Conservation (phyloP, 2,888 invertebrate species). For the Uropetala carovei region DNA sequence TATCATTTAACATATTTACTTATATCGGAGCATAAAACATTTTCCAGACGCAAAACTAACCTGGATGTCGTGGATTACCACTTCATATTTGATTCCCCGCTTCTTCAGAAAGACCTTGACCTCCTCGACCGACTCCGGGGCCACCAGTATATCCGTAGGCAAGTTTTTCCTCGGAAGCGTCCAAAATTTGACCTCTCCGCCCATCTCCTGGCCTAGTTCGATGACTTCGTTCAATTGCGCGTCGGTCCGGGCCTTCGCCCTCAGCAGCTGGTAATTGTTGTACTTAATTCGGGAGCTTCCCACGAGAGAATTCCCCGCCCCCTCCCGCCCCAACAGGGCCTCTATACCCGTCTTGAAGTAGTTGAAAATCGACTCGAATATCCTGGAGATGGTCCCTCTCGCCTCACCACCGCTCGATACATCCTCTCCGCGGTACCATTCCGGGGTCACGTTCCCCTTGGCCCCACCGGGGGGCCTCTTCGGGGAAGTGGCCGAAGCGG, state of each 20-base stretch:
- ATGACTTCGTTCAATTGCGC: slow-evolving; percentile 75
- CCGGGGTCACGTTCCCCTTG: neutral
- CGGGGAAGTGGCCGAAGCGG: neutral
- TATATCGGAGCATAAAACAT: too few species aligned
- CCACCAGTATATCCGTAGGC: slow-evolving; percentile 84
- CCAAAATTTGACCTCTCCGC: slow-evolving; percentile 80
- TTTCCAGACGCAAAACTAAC: slow-evolving; percentile 72
- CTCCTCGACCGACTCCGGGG: slow-evolving; percentile 81
- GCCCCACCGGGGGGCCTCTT: neutral
- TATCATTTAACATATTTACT: too few species aligned
- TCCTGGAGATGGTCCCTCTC: neutral
- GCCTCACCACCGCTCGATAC: neutral
- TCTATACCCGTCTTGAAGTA: slow-evolving; percentile 24
- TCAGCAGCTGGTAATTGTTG: slow-evolving; percentile 70
- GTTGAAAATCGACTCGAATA: neutral
- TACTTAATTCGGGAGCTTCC: slow-evolving; percentile 65
- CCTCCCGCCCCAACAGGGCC: slow-evolving; percentile 33
- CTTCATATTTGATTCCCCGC: slow-evolving; percentile 80
- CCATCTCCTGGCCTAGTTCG: slow-evolving; percentile 74
- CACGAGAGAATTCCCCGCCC: neutral
- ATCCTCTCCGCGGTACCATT: neutral
- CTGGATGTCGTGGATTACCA: slow-evolving; percentile 85
- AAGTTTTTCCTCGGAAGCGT: slow-evolving; percentile 77
- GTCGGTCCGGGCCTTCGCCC: slow-evolving; percentile 75
- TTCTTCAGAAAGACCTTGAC: slow-evolving; percentile 80